Conservation (phyloP, 2,797 vertebrate genomes). For the Luscinia megarhynchos region DNA sequence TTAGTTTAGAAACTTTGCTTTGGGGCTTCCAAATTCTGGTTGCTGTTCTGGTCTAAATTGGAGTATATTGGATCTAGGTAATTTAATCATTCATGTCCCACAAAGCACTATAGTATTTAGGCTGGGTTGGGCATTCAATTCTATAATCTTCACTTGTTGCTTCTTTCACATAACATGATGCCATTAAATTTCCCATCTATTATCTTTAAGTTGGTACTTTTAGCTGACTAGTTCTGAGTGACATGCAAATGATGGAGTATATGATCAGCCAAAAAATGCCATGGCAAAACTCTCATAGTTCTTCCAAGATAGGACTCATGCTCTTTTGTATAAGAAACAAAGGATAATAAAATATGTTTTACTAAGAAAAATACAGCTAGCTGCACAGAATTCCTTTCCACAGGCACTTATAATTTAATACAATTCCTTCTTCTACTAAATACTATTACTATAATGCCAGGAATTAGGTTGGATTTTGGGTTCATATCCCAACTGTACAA, state of each 20-base stretch:
- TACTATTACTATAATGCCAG: slow-evolving; percentile 21
- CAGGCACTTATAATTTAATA: slow-evolving; percentile 16
- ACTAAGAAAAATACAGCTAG: neutral
- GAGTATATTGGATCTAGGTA: neutral
- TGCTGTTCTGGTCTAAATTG: neutral
- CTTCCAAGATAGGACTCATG: neutral
- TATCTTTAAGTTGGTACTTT: neutral
- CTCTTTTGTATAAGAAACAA: neutral
- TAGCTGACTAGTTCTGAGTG: neutral
- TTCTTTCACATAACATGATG: neutral
- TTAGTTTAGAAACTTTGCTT: neutral
- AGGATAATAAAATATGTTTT: slow-evolving; percentile 6
- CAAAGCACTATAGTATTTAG: neutral
- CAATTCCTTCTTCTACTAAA: slow-evolving; percentile 33
- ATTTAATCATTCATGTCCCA: neutral
- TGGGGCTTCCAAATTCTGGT: neutral
- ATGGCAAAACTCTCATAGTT: neutral
- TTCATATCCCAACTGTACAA: slow-evolving; percentile 53
- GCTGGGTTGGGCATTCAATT: neutral
- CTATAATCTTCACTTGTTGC: neutral
- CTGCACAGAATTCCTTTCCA: slow-evolving; percentile 14
- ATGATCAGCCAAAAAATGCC: neutral
- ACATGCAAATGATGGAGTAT: neutral
- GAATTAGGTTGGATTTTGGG: slow-evolving; percentile 52
- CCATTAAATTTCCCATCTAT: neutral